phyloP scores from a whole-genome alignment of 2,888 invertebrate species.

The Hirtodrosophila histrioides region DNA sequence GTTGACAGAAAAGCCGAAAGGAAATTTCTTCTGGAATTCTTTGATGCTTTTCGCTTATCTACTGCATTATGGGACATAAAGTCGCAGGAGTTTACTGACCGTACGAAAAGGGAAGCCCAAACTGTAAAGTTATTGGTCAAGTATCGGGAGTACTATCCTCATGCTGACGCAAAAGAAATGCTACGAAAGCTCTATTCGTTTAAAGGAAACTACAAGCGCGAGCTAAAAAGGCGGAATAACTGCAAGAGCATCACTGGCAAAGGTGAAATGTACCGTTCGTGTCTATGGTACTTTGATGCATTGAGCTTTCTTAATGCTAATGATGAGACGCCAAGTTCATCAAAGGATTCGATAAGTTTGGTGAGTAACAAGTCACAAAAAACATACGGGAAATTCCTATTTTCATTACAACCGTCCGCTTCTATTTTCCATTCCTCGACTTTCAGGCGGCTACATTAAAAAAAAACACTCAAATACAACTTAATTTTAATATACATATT shows the following conservation, averaged over 20 bases:
- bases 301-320: not conserved
- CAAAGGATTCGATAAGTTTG: not conserved
- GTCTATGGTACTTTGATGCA: not conserved
- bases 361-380: too few relatives aligned
- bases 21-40: not conserved
- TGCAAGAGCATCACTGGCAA: not conserved
- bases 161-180: constrained; percentile 1
- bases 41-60: not conserved
- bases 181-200: constrained; percentile 1
- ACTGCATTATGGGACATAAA: not conserved
- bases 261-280: not conserved
- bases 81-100: not conserved
- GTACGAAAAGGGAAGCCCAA: too few relatives aligned
- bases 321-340: too few relatives aligned
- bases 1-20: too few relatives aligned
- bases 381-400: too few relatives aligned
- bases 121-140: not conserved
- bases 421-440: too few relatives aligned
- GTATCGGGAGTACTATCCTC: not conserved
- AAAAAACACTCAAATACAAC: too few relatives aligned
- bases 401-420: too few relatives aligned
- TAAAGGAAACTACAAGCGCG: not conserved
- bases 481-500: too few relatives aligned
- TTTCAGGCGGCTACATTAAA: too few relatives aligned
- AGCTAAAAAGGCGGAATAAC: not conserved